phyloP scores from a whole-genome alignment of 2,797 vertebrate species.

The Silurus aristotelis region DNA sequence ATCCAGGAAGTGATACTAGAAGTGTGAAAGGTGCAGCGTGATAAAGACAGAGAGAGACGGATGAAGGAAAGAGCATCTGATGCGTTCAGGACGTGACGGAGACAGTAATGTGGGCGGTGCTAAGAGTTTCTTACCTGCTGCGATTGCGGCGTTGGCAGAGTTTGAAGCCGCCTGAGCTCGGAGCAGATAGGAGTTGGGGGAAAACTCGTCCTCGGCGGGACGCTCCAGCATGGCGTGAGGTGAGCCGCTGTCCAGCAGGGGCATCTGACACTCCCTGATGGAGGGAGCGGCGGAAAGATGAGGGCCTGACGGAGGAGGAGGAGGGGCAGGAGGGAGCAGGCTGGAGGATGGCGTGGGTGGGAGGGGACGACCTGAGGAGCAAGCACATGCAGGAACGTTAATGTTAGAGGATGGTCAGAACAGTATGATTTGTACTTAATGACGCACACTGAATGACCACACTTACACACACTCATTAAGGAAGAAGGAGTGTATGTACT shows the following conservation, averaged over 20 bases:
- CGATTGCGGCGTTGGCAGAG: conserved; percentile 74
- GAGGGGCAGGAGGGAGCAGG: conserved; percentile 88
- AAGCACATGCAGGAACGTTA: conserved; percentile 54
- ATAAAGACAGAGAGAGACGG: background rate
- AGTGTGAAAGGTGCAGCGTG: background rate
- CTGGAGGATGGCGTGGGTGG: conserved; percentile 89
- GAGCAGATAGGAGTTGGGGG: conserved; percentile 85
- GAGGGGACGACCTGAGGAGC: conserved; percentile 86
- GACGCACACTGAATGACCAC: background rate
- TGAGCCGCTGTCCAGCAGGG: conserved; percentile 87
- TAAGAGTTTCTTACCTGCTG: conserved; percentile 76
- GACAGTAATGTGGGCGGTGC: background rate
- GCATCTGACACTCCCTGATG: conserved; percentile 84
- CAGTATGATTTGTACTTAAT: background rate
- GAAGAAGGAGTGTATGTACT: background rate
- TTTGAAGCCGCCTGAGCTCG: conserved; percentile 80
- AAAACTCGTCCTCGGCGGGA: conserved; percentile 87
- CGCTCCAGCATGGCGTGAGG: conserved; percentile 89
- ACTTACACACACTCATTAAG: background rate
- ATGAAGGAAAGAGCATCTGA: background rate
- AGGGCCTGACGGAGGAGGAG: conserved; percentile 84
- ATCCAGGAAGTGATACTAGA: no score
- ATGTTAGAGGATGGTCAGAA: conserved; percentile 33
- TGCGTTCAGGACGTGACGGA: background rate
- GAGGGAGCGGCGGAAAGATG: conserved; percentile 83